Evolutionary conservation across 2,113 vertebrate genomes (phyloP), one percentile per base, ranked within the genome.

Genomic region (Nicator chloris): DNA sequence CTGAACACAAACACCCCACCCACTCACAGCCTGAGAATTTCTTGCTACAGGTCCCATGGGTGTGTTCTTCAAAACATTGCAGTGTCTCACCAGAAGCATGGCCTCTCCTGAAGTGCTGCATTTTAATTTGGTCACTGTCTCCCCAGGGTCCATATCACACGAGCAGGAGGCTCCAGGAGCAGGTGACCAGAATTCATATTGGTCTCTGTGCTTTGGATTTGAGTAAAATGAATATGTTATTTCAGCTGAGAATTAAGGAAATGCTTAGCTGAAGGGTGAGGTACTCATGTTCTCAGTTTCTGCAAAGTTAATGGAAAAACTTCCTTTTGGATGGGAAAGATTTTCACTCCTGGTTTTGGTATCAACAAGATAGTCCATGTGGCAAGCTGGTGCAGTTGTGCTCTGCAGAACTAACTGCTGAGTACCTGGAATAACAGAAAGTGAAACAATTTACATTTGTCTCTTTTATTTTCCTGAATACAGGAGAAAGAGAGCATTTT

Each of bases 1-100:
- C 82, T 94, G 82, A 94, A 86, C 59, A 90, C 66, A 95, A 88
- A 90, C 69, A 93, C 7, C 7, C 10, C 54, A 82, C 88, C 71
- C 33, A 83, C 82, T 88, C 50, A 49, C 35, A 88, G 82, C 7
- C 4, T 15, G 76, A 80, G 27, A 50, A 73, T 63, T 77, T n/a
- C 59, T 56, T 81, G 59, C 60, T 86, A 10, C 37, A n/a, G 76
- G 82, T 86, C 92, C 82, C 91, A 71, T 15, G 70, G 51, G 53
- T 16, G 10, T 75, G 60, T 28, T 90, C 64, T 75, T 39, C 50
- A 77, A 57, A 92, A 19, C 17, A 42, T 39, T 39, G 10, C 15
- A 39, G 2, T 56, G 19, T 72, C 63, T 92, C 63, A 39, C 27
- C 20, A 72, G 61, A 66, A 86, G 33, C 1, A 2, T 20, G 33